These are phyloP conservation scores for Neofelis nebulosa DNA, from an alignment of 2,113 vertebrate genomes.

Conservation along the genomic window DNA sequence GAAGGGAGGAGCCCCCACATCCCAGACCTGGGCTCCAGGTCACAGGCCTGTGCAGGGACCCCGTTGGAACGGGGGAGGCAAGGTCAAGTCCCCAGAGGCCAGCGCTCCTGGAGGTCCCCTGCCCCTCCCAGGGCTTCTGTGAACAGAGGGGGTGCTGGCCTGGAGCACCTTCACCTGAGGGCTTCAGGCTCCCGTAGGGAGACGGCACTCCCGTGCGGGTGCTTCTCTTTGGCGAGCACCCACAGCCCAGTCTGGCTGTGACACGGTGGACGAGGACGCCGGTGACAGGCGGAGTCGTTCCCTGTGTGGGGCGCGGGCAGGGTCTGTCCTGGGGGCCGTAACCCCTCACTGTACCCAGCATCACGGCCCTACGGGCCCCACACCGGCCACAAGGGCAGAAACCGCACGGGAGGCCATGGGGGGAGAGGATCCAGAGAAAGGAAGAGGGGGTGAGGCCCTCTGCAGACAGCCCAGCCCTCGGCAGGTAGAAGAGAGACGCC, in stretches of 20 bases:
- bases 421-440: background rate
- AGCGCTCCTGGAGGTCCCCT: background rate
- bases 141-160: background rate
- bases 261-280: background rate
- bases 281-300: background rate
- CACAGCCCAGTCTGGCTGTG: background rate
- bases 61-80: background rate
- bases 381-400: background rate
- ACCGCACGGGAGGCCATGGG: background rate
- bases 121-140: background rate
- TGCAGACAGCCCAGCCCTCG: background rate
- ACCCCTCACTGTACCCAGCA: background rate
- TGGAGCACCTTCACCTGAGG: background rate
- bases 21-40: background rate
- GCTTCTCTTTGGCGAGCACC: background rate
- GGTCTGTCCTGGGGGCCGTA: background rate
- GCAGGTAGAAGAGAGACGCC: background rate
- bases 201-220: background rate
- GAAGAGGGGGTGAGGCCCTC: background rate
- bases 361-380: background rate
- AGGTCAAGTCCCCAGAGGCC: background rate
- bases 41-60: background rate
- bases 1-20: background rate
- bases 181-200: background rate
- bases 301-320: accelerated